Base-by-base conservation (phyloP, 2,888 invertebrate species). In the Cybosia mesomella region DNA sequence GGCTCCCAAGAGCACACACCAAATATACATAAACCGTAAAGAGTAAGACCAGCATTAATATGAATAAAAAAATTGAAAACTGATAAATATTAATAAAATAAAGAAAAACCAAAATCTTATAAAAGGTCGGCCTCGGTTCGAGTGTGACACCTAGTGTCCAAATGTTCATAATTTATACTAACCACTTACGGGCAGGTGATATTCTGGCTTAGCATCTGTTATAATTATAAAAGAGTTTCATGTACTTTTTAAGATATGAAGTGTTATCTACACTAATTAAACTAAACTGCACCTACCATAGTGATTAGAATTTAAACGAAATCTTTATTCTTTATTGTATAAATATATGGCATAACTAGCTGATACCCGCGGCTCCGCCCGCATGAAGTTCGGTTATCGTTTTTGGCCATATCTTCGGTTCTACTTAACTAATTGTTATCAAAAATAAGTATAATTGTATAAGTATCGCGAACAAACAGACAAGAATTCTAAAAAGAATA, bases 141-240 rank as follows among this genome's bases (percentile, higher is more conserved):
- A 7, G 2, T 18, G 36, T 36, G 8, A 34, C 36, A 2, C 18
- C 18, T 49, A 18, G 49, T n/a, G n/a, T 8, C 49, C 2, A 49
- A 49, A 49, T 49, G n/a, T 49, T 2, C 49, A n/a, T 49, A 49
- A 49, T 43, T 18, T 15, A 15, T 39, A 39, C 39, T 39, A 18
- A 18, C 43, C 43, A 43, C 43, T 43, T 43, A 49, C 18, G n/a
- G 49, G 49, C 49, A 49, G 49, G 49, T 49, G 49, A 9, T 49
- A n/a, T 18, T 18, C n/a, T n/a, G 49, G n/a, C 49, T 49, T n/a
- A 49, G 49, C n/a, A n/a, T n/a, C n/a, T 15, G 49, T n/a, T 49
- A n/a, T 49, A n/a, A 49, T 49, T 49, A n/a, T n/a, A n/a, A 49
- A 43, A n/a, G 49, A 49, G 43, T 43, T 43, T 43, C 49, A 18